A percentile compares a stretch with the other conserved stretches of the same genome.
Conservation (phyloP, 2,797 vertebrate genomes). For the Tragelaphus oryx region DNA sequence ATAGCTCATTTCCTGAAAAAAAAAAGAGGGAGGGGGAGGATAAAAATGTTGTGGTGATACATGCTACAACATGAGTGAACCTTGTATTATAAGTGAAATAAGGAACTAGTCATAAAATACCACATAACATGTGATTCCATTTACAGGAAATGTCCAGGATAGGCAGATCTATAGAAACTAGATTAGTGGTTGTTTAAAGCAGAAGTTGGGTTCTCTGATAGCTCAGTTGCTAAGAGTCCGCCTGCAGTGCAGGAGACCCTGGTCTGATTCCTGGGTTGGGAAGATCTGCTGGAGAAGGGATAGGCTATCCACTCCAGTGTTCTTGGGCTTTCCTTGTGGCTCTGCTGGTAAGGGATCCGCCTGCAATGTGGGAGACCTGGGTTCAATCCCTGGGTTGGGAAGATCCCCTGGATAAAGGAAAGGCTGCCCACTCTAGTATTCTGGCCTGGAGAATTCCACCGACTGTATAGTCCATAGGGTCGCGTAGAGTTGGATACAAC, state of each 20-base stretch:
- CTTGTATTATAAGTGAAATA: neutral
- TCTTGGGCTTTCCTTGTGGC: neutral
- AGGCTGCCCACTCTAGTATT: neutral
- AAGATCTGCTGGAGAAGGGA: neutral
- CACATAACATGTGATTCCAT: neutral
- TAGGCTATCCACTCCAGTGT: neutral
- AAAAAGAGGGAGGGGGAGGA: neutral
- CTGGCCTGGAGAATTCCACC: neutral
- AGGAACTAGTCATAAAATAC: neutral
- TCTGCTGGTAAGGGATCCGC: neutral
- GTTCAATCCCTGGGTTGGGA: neutral
- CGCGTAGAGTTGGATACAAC: neutral
- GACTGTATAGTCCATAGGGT: neutral
- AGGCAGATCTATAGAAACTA: neutral
- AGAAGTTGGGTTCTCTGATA: neutral
- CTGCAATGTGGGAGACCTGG: neutral
- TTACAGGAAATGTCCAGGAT: neutral
- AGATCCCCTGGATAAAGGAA: neutral
- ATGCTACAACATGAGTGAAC: neutral
- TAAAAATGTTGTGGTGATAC: neutral
- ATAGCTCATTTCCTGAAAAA: neutral
- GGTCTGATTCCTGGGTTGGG: neutral
- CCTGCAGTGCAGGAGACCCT: neutral
- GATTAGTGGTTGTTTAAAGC: neutral
- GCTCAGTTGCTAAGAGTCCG: neutral